Conservation (phyloP, 2,797 vertebrate genomes). For the Mus spretus region DNA sequence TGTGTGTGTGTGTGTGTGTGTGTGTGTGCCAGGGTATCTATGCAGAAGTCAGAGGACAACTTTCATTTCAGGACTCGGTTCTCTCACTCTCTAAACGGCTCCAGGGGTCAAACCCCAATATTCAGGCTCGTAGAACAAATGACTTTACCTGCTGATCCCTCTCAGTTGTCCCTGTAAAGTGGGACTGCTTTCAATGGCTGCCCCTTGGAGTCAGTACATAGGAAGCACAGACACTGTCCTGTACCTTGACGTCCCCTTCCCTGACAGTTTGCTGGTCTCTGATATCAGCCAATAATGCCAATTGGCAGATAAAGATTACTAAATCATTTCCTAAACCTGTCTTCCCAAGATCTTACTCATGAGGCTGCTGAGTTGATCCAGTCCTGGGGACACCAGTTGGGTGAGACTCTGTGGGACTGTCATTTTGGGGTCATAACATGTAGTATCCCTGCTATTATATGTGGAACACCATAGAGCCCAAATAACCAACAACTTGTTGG, state of each 20-base stretch:
- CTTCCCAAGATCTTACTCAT: not conserved
- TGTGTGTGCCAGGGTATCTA: not conserved
- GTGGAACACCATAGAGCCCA: not conserved
- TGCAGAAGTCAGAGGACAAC: not conserved
- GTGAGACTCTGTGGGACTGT: not conserved
- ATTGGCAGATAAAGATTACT: not conserved
- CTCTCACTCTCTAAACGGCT: not conserved
- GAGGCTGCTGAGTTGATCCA: not conserved
- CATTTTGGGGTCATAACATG: not conserved
- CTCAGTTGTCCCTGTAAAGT: not conserved
- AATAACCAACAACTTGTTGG: not conserved
- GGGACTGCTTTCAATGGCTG: not conserved
- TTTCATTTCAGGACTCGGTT: not conserved
- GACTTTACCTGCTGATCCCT: not conserved
- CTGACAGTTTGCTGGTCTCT: not conserved
- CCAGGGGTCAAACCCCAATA: not conserved
- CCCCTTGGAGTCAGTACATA: not conserved
- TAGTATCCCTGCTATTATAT: not conserved
- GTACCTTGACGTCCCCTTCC: fast-evolving
- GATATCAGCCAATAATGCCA: not conserved
- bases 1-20: not conserved
- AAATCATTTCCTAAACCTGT: not conserved
- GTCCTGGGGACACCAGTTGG: not conserved
- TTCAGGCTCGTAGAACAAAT: not conserved
- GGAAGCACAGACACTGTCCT: not conserved